A percentile compares a stretch with the other conserved stretches of the same genome.
Evolutionary conservation across 2,888 invertebrate species (phyloP).

Genomic region (Eupithecia vulgata): DNA sequence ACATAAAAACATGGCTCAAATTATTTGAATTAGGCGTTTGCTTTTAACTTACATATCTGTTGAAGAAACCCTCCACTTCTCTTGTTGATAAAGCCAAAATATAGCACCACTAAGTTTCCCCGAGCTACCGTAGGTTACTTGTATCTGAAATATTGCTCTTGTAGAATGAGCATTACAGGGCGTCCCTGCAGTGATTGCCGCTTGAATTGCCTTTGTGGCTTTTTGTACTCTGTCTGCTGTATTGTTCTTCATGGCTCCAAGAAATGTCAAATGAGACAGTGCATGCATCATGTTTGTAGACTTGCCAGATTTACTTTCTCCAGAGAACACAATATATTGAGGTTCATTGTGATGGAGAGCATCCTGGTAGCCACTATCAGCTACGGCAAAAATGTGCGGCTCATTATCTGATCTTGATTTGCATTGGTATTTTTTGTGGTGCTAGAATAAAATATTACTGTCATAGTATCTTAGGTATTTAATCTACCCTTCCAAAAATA

Average conservation of each 20-base stretch:
- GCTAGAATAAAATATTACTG: conserved; percentile 78
- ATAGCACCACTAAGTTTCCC: conserved; percentile 95
- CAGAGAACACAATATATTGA: conserved; percentile 94
- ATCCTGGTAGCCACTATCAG: conserved; percentile 95
- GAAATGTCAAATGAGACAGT: conserved; percentile 90
- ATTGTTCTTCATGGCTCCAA: conserved; percentile 90
- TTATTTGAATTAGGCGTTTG: not conserved
- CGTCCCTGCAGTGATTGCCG: conserved; percentile 93
- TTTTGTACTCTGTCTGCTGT: conserved; percentile 86
- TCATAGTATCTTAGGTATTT: not conserved
- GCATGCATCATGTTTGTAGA: conserved; percentile 92
- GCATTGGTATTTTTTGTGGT: conserved; percentile 90
- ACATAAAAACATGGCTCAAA: not conserved
- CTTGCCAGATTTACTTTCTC: conserved; percentile 96
- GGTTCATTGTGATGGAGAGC: conserved; percentile 94
- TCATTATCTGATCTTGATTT: conserved; percentile 95
- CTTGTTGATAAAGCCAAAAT: conserved; percentile 93
- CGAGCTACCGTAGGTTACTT: conserved; percentile 91
- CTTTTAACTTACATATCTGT: conserved; percentile 86
- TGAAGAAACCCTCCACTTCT: conserved; percentile 94
- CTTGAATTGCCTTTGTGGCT: conserved; percentile 88
- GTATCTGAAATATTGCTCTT: conserved; percentile 90
- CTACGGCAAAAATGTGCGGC: conserved; percentile 95
- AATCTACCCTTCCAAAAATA: not conserved
- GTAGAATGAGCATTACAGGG: conserved; percentile 94